phyloP scores from a whole-genome alignment of 2,113 vertebrate genomes.

The Ceuthmochares aereus region DNA sequence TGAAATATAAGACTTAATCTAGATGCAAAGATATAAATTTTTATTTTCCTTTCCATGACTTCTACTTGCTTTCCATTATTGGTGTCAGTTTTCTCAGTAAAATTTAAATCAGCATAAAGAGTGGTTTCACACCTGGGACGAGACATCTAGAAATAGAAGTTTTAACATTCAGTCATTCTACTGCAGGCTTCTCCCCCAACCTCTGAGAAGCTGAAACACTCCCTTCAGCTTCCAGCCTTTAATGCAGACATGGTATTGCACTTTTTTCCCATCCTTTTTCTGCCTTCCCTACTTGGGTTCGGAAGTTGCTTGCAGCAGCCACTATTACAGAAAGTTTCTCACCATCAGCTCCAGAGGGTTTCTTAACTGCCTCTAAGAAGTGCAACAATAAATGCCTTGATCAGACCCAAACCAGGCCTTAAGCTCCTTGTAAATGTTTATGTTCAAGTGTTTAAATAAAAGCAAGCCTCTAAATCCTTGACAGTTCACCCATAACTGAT shows the following conservation, averaged over 20 bases:
- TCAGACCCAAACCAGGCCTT: not conserved
- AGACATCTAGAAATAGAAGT: not conserved
- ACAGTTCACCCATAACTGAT: not conserved
- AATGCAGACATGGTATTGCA: not conserved
- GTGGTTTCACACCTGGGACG: not conserved
- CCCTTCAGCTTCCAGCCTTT: not conserved
- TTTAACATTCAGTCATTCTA: not conserved
- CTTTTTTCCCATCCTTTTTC: not conserved
- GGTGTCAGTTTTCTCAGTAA: not conserved
- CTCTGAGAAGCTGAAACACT: not conserved
- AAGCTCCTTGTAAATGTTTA: not conserved
- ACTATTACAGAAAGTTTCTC: not conserved
- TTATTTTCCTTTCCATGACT: not conserved
- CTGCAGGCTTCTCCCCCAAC: not conserved
- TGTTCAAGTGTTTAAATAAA: not conserved
- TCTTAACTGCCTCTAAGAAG: not conserved
- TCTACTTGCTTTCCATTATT: not conserved
- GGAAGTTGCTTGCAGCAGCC: not conserved
- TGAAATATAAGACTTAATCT: not conserved
- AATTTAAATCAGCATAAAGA: not conserved
- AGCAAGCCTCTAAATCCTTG: constrained; percentile 3
- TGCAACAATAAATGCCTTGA: not conserved
- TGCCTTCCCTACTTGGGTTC: not conserved
- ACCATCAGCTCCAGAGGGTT: not conserved
- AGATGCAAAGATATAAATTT: not conserved